Conservation (phyloP, 2,888 invertebrate genomes). For the Hirtodrosophila histrioides region DNA sequence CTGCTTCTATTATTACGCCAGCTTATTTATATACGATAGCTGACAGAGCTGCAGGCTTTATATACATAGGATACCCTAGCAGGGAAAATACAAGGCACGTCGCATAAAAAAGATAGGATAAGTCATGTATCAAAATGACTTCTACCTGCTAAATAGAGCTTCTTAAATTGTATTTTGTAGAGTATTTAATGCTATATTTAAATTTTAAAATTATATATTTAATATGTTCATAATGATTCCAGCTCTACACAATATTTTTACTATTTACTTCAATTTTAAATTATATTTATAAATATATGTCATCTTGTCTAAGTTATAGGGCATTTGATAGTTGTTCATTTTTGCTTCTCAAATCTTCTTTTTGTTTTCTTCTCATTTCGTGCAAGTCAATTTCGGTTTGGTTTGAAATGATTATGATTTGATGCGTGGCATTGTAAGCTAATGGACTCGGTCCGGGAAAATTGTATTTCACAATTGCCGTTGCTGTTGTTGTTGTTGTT, state of each 20-base stretch:
- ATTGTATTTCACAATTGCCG: slow-evolving; percentile 28
- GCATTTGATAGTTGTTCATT: background rate
- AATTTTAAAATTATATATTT: too few relatives aligned
- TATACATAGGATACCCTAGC: slow-evolving; percentile 24
- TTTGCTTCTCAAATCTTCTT: background rate
- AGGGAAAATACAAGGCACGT: background rate
- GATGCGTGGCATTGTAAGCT: slow-evolving; percentile 42
- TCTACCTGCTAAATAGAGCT: too few relatives aligned
- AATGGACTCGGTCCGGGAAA: slow-evolving; percentile 32
- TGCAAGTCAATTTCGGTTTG: slow-evolving; percentile 68
- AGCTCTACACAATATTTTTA: too few relatives aligned
- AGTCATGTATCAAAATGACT: too few relatives aligned
- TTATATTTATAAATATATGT: too few relatives aligned
- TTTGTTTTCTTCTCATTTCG: slow-evolving; percentile 19
- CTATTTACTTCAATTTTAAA: too few relatives aligned
- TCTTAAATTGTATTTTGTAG: too few relatives aligned
- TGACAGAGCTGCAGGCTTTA: slow-evolving; percentile 12
- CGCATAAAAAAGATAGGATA: too few relatives aligned
- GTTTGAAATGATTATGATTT: slow-evolving; percentile 61
- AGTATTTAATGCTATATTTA: too few relatives aligned
- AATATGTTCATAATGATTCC: too few relatives aligned
- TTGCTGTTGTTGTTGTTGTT: slow-evolving; percentile 3
- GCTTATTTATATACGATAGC: slow-evolving; percentile 54
- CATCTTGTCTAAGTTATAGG: background rate
- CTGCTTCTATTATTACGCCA: slow-evolving; percentile 63